phyloP scores from a whole-genome alignment of 2,797 vertebrate species.

The Myotis myotis region DNA sequence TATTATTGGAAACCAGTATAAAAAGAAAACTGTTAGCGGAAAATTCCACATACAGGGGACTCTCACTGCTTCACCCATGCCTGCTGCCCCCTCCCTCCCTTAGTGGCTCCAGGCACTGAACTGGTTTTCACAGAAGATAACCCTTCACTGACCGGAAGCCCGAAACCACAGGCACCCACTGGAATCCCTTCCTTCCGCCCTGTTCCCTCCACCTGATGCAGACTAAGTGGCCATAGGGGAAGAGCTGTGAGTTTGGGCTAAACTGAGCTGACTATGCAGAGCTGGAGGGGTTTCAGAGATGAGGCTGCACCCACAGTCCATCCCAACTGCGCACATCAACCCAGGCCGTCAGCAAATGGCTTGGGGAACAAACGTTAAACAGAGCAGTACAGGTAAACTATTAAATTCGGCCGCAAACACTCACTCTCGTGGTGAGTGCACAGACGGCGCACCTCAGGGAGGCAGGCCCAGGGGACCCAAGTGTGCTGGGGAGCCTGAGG shows the following conservation, averaged over 20 bases:
- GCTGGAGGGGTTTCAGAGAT: background rate
- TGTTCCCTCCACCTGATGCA: background rate
- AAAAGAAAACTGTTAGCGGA: background rate
- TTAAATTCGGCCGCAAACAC: background rate
- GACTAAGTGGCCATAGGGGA: background rate
- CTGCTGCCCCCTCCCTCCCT: background rate
- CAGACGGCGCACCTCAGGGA: background rate
- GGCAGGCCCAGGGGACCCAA: rapidly evolving
- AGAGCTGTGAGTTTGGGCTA: too few species aligned
- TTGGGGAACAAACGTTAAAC: background rate
- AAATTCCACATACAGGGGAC: too few species aligned
- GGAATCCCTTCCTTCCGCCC: background rate
- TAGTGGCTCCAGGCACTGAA: background rate
- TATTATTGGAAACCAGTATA: background rate
- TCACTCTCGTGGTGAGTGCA: background rate
- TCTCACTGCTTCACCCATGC: too few species aligned
- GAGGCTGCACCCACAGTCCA: background rate
- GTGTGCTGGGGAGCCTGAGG: background rate
- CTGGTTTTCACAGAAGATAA: background rate
- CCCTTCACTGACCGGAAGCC: too few species aligned
- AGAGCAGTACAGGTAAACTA: background rate
- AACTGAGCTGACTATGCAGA: background rate
- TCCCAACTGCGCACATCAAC: rapidly evolving
- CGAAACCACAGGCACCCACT: background rate
- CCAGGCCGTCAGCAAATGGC: rapidly evolving